Conservation (phyloP, 2,113 vertebrate genomes). For the Tachuris rubrigastra region DNA sequence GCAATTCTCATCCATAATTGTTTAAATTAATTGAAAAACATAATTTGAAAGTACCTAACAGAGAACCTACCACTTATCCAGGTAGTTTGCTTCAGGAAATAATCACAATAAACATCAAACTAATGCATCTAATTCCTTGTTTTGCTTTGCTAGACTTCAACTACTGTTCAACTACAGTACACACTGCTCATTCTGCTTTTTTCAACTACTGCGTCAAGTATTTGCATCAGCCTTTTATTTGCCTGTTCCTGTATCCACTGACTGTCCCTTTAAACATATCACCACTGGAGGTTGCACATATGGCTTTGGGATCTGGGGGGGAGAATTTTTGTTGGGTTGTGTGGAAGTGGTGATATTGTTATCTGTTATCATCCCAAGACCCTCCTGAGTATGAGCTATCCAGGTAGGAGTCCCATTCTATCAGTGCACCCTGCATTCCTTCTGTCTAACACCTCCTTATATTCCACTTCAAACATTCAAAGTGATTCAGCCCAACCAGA, state of each 20-base stretch:
- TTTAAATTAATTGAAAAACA: not conserved
- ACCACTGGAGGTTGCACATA: too few species aligned
- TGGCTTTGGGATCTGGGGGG: rapidly evolving
- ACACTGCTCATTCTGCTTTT: not conserved
- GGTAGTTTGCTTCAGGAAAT: not conserved
- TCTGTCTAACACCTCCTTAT: not conserved
- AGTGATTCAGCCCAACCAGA: not conserved
- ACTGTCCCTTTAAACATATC: not conserved
- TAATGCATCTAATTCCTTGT: not conserved
- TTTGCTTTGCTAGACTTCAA: not conserved
- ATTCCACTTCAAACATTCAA: not conserved
- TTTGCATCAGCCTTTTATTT: not conserved
- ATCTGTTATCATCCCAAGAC: not conserved
- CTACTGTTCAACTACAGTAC: not conserved
- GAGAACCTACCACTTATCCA: not conserved
- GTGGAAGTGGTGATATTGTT: not conserved
- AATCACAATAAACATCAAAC: not conserved
- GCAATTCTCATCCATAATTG: not conserved
- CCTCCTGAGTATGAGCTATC: not conserved
- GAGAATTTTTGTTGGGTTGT: not conserved
- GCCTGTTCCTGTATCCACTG: not conserved
- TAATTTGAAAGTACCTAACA: not conserved
- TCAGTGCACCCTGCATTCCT: not conserved
- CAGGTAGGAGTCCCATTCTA: not conserved
- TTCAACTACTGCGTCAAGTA: not conserved